Conservation (phyloP, 2,888 invertebrate species). For the Pristionchus arcanus region DNA sequence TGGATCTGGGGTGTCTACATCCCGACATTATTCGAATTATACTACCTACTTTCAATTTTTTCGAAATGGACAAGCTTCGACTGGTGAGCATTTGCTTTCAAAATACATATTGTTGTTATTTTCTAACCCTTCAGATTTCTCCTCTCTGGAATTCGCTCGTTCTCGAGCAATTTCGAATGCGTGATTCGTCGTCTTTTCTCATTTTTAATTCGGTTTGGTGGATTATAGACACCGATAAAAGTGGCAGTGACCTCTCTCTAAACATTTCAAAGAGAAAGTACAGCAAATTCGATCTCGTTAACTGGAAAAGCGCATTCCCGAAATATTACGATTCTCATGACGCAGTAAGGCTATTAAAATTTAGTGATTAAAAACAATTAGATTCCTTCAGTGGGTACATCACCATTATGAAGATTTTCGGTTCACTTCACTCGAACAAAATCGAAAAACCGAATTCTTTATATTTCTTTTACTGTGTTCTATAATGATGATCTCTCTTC, state of each 20-base stretch:
- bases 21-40: neutral
- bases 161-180: neutral
- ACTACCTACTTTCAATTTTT: neutral
- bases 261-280: neutral
- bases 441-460: too few relatives aligned
- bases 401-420: too few relatives aligned
- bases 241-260: neutral
- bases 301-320: too few relatives aligned
- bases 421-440: too few relatives aligned
- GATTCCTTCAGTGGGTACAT: too few relatives aligned
- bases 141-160: conserved; percentile 1
- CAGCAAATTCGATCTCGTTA: neutral
- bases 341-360: too few relatives aligned
- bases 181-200: neutral
- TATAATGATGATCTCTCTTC: too few relatives aligned
- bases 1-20: neutral
- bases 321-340: too few relatives aligned
- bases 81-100: neutral
- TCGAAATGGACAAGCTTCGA: neutral
- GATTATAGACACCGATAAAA: neutral
- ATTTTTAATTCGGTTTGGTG: too few relatives aligned
- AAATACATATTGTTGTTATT: neutral
- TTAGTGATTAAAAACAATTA: too few relatives aligned
- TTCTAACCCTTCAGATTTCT: neutral
- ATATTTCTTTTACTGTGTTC: too few relatives aligned